These are phyloP conservation scores for Pygmarrhopalites habei DNA, from an alignment of 1,140 invertebrate species.

Conservation along the genomic window DNA sequence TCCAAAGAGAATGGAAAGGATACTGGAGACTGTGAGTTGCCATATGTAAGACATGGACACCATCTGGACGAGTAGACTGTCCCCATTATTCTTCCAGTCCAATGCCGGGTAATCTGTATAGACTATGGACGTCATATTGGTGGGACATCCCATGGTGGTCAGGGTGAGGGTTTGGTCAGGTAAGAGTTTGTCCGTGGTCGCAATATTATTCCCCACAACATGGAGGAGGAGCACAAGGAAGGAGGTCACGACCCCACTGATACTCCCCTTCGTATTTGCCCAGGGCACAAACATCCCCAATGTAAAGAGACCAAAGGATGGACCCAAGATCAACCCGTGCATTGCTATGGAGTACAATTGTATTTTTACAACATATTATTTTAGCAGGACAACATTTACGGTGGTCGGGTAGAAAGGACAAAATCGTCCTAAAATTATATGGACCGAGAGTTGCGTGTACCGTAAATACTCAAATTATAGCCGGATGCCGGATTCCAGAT, in stretches of 20 bases:
- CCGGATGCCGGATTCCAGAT: too few species aligned
- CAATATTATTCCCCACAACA: too few species aligned
- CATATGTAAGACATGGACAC: slow-evolving; percentile 30
- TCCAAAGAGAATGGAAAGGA: slow-evolving; percentile 23
- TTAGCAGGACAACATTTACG: too few species aligned
- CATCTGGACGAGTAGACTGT: slow-evolving; percentile 13
- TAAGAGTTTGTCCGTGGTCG: slow-evolving; percentile 5
- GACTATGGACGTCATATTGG: neutral
- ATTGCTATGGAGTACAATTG: too few species aligned
- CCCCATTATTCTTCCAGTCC: slow-evolving; percentile 31
- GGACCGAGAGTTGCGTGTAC: too few species aligned
- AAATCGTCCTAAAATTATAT: too few species aligned
- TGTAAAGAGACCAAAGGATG: slow-evolving; percentile 75
- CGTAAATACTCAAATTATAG: too few species aligned
- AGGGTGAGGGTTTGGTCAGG: slow-evolving; percentile 20
- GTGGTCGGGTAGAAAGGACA: too few species aligned
- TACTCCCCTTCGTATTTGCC: slow-evolving; percentile 52
- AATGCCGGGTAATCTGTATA: neutral
- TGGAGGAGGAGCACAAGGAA: too few species aligned
- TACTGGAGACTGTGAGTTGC: slow-evolving; percentile 12
- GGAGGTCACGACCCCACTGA: neutral
- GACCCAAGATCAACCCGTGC: slow-evolving; percentile 62
- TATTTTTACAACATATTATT: too few species aligned
- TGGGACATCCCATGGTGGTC: neutral
- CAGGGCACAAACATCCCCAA: slow-evolving; percentile 77